Evolutionary conservation across 2,888 invertebrate species (phyloP), one percentile per base, ranked within the genome.

Genomic region (Dorcus parallelipipedus): DNA sequence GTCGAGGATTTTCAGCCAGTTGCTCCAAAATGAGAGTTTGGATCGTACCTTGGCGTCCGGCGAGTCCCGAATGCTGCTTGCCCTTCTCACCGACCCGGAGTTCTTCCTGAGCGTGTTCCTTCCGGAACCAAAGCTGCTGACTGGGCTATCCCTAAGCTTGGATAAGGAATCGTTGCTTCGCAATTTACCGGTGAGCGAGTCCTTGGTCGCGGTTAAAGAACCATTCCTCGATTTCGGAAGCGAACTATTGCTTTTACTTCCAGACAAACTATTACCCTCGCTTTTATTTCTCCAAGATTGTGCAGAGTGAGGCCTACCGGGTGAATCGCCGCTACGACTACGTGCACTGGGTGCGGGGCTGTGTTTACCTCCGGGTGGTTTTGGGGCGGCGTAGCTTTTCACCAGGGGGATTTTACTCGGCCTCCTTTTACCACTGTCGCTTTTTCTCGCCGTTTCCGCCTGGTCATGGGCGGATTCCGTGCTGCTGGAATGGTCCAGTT

Each of bases 381-480:
- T 85, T 14, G 87, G 84, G 60, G 87, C 84, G 51, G 84, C 79
- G 67, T 83, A 81, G 60, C 80, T 81, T 69, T 82, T 79, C 73
- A 78, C 73, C 73, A 89, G 80, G 56, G 90, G 90, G 68, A 90
- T 91, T 76, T 88, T 88, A 78, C 88, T 87, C 54, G 90, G 87
- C 64, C 84, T 79, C 62, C 81, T 75, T 49, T 81, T 77, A 1
- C 69, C 58, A 52, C 65, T 66, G 41, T 67, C 68, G 20, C 41
- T 38, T 23, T 72, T 54, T 52, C 65, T 60, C 73, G 75, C 63
- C 70, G 77, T 71, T 76, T 82, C 76, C 70, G 81, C 76, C 71
- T 84, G 79, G 73, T 85, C 83, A 70, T 86, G 83, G 49, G 86
- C 84, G 58, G 86, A 85, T 73, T 87, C 87, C 3, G 86, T 87